These are phyloP conservation scores for Gambusia affinis DNA, from an alignment of 2,113 vertebrate genomes.

Conservation along the genomic window DNA sequence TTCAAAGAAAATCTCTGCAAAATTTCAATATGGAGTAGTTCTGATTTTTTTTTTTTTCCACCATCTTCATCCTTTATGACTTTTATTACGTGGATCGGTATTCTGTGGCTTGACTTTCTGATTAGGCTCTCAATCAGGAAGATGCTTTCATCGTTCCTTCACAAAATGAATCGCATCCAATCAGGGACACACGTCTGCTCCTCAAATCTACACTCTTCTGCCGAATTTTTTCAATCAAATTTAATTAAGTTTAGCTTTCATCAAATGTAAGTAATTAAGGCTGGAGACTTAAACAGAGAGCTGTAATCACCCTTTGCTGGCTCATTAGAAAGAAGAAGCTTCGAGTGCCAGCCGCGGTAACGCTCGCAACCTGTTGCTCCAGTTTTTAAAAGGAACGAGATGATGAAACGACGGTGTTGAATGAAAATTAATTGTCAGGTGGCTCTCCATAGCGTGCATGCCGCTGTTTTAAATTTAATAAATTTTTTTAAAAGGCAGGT, in stretches of 20 bases:
- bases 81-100: neutral
- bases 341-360: neutral
- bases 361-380: conserved; percentile 7
- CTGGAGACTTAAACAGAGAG: conserved; percentile 31
- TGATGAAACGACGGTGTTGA: neutral
- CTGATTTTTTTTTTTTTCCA: neutral
- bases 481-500: neutral
- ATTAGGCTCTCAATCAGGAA: neutral
- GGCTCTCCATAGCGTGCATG: neutral
- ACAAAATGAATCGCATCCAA: conserved; percentile 19
- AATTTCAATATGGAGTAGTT: neutral
- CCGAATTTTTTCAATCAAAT: conserved; percentile 7
- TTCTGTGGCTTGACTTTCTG: conserved; percentile 1
- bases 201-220: conserved; percentile 28
- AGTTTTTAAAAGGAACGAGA: neutral
- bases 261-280: conserved; percentile 12
- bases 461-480: neutral
- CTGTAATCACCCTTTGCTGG: conserved; percentile 13
- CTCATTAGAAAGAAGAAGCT: conserved; percentile 17
- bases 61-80: neutral
- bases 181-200: conserved; percentile 14
- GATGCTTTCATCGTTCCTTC: neutral
- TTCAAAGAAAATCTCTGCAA: neutral
- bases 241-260: conserved; percentile 17
- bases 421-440: neutral